Conservation (phyloP, 2,888 invertebrate species). For the Tachina lurida region DNA sequence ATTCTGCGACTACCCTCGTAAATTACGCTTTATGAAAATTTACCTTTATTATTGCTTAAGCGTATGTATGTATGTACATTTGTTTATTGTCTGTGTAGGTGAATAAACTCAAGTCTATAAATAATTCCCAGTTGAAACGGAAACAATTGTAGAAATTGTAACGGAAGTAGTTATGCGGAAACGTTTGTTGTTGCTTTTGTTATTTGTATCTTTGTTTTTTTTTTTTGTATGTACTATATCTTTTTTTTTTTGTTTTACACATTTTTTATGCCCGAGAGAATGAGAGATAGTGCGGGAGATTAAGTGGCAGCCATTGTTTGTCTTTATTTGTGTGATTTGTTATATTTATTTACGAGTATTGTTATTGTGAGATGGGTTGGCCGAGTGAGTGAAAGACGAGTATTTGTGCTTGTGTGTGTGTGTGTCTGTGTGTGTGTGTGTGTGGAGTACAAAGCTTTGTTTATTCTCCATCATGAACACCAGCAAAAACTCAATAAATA, state of each 20-base stretch:
- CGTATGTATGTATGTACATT: background rate
- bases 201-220: constrained; percentile 20
- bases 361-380: background rate
- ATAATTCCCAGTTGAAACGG: constrained; percentile 61
- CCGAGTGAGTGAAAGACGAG: background rate
- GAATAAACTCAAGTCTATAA: constrained; percentile 61
- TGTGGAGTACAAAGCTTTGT: background rate
- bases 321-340: constrained; percentile 44
- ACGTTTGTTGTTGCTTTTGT: constrained; percentile 47
- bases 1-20: background rate
- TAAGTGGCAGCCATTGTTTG: constrained; percentile 33
- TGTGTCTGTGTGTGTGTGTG: background rate
- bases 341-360: constrained; percentile 23
- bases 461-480: background rate
- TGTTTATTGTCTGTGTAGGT: constrained; percentile 21
- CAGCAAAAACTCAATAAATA: constrained; percentile 44
- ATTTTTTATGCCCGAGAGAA: constrained; percentile 1
- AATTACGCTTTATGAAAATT: constrained; percentile 12
- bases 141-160: constrained; percentile 68
- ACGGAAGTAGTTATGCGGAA: constrained; percentile 67
- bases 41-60: constrained; percentile 4
- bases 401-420: background rate
- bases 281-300: background rate
- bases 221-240: constrained; percentile 4
- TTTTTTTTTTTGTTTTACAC: constrained; percentile 19